Evolutionary conservation across 2,113 vertebrate genomes (phyloP).

Genomic region (Lasiurus borealis): DNA sequence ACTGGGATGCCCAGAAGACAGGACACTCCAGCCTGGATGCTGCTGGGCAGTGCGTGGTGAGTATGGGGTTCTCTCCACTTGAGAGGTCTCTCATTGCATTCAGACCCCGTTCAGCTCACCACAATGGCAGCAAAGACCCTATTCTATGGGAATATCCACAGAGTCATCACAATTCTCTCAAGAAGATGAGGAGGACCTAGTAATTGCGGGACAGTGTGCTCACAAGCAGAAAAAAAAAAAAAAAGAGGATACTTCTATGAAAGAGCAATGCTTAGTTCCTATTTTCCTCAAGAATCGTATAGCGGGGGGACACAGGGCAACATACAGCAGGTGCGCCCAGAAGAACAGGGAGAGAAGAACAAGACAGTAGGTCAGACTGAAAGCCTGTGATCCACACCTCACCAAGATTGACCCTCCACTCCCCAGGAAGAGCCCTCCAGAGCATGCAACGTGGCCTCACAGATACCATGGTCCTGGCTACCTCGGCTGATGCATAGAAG

Average conservation of each 20-base stretch:
- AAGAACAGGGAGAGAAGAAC: background rate
- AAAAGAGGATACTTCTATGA: background rate
- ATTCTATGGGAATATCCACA: accelerated
- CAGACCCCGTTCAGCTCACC: background rate
- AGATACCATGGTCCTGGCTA: background rate
- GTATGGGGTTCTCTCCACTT: too few species aligned
- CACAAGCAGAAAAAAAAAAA: background rate
- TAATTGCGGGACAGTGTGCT: background rate
- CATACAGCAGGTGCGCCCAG: background rate
- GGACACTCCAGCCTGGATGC: background rate
- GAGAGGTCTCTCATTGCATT: background rate
- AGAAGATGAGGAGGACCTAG: background rate
- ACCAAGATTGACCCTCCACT: too few species aligned
- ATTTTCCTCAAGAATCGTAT: background rate
- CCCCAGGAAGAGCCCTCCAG: background rate
- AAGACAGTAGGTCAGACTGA: background rate
- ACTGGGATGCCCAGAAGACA: background rate
- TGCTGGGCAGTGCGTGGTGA: background rate
- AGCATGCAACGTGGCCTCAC: background rate
- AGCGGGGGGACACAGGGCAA: background rate
- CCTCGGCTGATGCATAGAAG: background rate
- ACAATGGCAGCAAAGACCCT: too few species aligned
- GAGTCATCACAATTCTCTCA: too few species aligned
- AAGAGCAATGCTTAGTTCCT: background rate
- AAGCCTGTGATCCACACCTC: background rate